Percentiles rank a stretch among this genome's conserved stretches.
Evolutionary conservation across 2,113 vertebrate genomes (phyloP).

Genomic region (Tenebrosternarchus preto): DNA sequence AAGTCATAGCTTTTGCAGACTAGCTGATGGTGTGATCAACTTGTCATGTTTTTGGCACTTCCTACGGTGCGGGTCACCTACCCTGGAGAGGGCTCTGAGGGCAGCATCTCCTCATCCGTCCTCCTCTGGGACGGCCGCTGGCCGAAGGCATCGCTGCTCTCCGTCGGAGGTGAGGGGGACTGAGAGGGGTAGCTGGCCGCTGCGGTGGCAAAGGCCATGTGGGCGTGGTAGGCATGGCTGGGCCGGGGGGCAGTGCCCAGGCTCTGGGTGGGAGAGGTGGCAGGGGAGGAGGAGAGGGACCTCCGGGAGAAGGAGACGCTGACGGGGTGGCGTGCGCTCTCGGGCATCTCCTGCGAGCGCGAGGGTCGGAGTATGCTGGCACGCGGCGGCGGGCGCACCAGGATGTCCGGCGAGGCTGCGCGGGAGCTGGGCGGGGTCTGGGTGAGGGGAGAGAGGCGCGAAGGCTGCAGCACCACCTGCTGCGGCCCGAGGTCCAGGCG

Average conservation of each 20-base stretch:
- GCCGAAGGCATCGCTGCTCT: conserved; percentile 91
- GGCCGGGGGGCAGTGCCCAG: conserved; percentile 79
- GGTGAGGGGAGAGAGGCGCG: conserved; percentile 94
- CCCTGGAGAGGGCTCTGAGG: conserved; percentile 93
- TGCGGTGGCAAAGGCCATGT: conserved; percentile 88
- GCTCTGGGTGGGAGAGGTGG: conserved; percentile 87
- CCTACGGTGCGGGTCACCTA: conserved; percentile 81
- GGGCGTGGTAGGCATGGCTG: conserved; percentile 76
- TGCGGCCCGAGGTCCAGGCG: conserved; percentile 93
- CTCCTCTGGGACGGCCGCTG: conserved; percentile 89
- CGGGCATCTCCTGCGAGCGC: conserved; percentile 86
- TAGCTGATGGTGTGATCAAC: conserved; percentile 52
- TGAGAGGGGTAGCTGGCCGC: conserved; percentile 89
- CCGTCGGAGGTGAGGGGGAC: conserved; percentile 82
- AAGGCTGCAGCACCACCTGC: conserved; percentile 98
- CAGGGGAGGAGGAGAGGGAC: conserved; percentile 79
- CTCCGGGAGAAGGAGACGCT: conserved; percentile 91
- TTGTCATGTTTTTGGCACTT: conserved; percentile 64
- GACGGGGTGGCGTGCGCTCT: conserved; percentile 86
- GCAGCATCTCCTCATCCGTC: conserved; percentile 90
- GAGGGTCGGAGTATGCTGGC: conserved; percentile 88
- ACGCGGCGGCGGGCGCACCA: conserved; percentile 88
- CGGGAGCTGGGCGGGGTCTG: conserved; percentile 96
- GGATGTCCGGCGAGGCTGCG: conserved; percentile 92
- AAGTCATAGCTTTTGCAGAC: conserved; percentile 41